Percentiles rank a stretch among this genome's conserved stretches.
Evolutionary conservation across 1,140 invertebrate species (phyloP).

Genomic region (Hycleus cichorii): DNA sequence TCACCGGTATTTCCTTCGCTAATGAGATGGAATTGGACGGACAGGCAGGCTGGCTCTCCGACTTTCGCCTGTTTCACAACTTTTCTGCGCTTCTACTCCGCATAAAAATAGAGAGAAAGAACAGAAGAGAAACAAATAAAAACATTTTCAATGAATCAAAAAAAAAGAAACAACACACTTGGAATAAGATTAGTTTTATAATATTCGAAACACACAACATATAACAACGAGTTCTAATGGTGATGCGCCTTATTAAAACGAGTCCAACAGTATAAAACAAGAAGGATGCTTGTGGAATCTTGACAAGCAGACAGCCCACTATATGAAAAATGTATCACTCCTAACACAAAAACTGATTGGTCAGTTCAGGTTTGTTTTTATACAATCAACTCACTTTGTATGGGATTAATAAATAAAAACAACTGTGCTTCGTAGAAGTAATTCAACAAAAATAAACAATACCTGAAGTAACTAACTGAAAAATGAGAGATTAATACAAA

Average conservation of each 20-base stretch:
- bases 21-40: constrained; percentile 43
- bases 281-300: constrained; percentile 12
- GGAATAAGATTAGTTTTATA: constrained; percentile 29
- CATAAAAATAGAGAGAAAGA: not conserved
- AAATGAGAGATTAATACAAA: too few relatives aligned
- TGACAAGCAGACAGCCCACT: constrained; percentile 8
- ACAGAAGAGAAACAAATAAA: too few relatives aligned
- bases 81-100: constrained; percentile 23
- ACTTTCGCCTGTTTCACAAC: constrained; percentile 33
- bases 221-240: constrained; percentile 11
- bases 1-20: constrained; percentile 40
- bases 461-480: too few relatives aligned
- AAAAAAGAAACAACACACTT: too few relatives aligned
- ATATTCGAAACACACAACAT: constrained; percentile 26
- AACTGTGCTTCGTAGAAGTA: too few relatives aligned
- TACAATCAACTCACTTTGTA: too few relatives aligned
- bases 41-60: constrained; percentile 18
- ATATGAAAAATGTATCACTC: constrained; percentile 23
- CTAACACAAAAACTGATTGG: constrained; percentile 12
- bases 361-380: too few relatives aligned
- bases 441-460: too few relatives aligned
- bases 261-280: constrained; percentile 11
- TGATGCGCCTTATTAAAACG: constrained; percentile 12
- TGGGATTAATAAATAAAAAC: too few relatives aligned
- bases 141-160: too few relatives aligned